Conservation (phyloP, 2,797 vertebrate genomes). For the Paguma larvata region DNA sequence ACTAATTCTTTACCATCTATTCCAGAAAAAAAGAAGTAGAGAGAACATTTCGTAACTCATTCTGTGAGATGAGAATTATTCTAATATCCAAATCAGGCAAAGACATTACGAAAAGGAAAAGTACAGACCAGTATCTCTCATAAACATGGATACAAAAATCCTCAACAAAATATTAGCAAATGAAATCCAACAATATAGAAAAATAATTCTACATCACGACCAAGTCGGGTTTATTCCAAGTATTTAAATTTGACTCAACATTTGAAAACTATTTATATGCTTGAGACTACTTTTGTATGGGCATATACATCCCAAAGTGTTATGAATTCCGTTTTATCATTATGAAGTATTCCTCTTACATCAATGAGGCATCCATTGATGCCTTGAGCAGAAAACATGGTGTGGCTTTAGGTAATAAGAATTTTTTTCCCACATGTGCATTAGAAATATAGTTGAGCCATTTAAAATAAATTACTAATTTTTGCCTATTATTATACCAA, state of each 20-base stretch:
- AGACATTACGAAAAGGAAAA: not conserved
- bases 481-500: not conserved
- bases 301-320: not conserved
- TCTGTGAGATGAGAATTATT: not conserved
- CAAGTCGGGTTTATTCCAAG: not conserved
- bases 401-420: not conserved
- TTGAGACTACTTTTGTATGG: not conserved
- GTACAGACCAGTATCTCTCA: not conserved
- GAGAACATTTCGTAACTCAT: not conserved
- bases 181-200: not conserved
- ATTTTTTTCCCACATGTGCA: not conserved
- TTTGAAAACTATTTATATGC: not conserved
- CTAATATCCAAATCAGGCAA: not conserved
- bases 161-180: not conserved
- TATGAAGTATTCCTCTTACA: not conserved
- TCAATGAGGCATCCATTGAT: not conserved
- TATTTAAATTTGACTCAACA: not conserved
- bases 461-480: not conserved
- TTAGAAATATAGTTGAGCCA: not conserved
- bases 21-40: not conserved
- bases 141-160: not conserved
- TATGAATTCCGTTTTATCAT: not conserved
- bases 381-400: not conserved
- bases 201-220: not conserved
- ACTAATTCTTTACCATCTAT: not conserved